These are phyloP conservation scores for Epinephelus fuscoguttatus DNA, from an alignment of 2,113 vertebrate species.

Conservation along the genomic window DNA sequence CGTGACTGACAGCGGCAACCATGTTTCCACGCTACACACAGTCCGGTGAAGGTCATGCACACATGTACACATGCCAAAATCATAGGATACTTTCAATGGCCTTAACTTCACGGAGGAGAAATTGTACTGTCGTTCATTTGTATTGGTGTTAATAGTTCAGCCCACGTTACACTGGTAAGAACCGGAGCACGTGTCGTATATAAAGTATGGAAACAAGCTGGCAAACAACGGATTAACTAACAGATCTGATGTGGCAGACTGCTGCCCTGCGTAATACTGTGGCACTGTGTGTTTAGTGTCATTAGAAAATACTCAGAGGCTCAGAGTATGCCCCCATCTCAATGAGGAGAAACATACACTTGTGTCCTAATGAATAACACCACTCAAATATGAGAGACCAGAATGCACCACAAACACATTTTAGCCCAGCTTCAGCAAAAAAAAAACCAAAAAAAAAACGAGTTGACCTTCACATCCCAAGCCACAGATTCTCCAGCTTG, in stretches of 20 bases:
- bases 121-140: background rate
- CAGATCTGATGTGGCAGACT: too few species aligned
- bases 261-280: background rate
- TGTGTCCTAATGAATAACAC: background rate
- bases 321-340: background rate
- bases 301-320: background rate
- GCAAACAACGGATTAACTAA: background rate
- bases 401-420: background rate
- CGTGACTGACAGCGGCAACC: constrained; percentile 66
- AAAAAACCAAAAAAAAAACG: background rate
- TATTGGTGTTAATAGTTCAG: background rate
- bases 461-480: constrained; percentile 59
- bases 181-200: background rate
- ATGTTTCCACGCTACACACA: constrained; percentile 31
- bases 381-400: rapidly evolving
- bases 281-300: background rate
- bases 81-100: rapidly evolving
- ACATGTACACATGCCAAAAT: background rate
- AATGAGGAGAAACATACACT: background rate
- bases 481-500: background rate
- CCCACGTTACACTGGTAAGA: background rate
- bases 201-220: background rate
- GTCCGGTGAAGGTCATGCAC: constrained; percentile 72
- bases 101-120: background rate
- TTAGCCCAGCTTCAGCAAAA: background rate